Evolutionary conservation across 2,797 vertebrate species (phyloP), one percentile per base, ranked within the genome.

Genomic region (Squalus acanthias): DNA sequence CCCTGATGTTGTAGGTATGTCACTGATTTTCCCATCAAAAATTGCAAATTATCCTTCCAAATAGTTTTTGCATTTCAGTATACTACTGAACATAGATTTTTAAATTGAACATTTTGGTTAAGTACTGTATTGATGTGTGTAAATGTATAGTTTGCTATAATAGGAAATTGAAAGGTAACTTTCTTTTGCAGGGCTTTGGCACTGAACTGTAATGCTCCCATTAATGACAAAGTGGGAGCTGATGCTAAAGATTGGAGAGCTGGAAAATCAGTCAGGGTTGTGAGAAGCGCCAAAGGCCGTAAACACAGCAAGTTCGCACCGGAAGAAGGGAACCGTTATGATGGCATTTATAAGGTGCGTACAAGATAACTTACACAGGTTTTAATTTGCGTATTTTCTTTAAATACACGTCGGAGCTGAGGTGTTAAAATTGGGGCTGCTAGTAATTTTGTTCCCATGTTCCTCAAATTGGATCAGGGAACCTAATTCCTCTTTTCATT

Each of bases 261-360:
- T 0, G 99, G 99, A 33, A 99, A 99, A 97, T 98, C 99, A 0
- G 99, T 99, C 0, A 97, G 99, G 39, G 99, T 99, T 92, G 99
- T 99, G 88, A 98, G 99, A 65, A 99, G 98, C 3, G 98, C 98
- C 22, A 99, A 99, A 96, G 99, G 99, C 0, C 98, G 99, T 85
- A 99, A 99, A 24, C 98, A 99, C 96, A 99, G 99, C 97, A 99
- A 99, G 97, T 99, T 98, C 0, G 98, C 97, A 0, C 99, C 99
- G 0, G 97, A 98, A 0, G 99, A 99, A 74, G 99, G 99, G 50
- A 99, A 99, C 98, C 96, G 99, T 96, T 99, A 99, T 0, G 99
- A 99, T 0, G 99, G 99, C 0, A 99, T 99, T 96, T 99, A 99
- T 96, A 99, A 99, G 98, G 99, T 99, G 39, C 96, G 97, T 72